phyloP scores from a whole-genome alignment of 2,888 invertebrate genomes.

The Eledona agricola region DNA sequence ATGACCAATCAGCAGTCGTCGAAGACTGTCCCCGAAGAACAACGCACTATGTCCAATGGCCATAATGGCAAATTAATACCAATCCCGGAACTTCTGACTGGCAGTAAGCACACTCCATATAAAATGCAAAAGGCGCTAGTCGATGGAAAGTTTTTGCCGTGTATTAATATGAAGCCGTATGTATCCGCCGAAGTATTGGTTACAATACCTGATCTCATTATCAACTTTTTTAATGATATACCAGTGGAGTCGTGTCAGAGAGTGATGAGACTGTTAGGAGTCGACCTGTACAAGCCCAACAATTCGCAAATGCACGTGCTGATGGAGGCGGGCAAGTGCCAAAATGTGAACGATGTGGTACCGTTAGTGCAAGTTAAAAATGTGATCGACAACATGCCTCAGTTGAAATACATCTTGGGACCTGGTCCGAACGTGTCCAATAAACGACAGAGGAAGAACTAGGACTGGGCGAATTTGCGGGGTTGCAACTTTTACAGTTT shows the following conservation, averaged over 20 bases:
- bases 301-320: conserved; percentile 78
- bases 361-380: conserved; percentile 84
- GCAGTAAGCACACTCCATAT: conserved; percentile 76
- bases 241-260: conserved; percentile 79
- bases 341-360: conserved; percentile 74
- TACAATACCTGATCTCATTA: conserved; percentile 82
- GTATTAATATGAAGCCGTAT: conserved; percentile 88
- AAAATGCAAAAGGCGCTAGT: conserved; percentile 84
- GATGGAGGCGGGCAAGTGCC: conserved; percentile 78
- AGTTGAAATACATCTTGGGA: conserved; percentile 85
- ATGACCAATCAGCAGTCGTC: conserved; percentile 59
- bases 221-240: conserved; percentile 81
- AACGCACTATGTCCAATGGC: conserved; percentile 51
- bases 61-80: conserved; percentile 71
- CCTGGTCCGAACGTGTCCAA: conserved; percentile 60
- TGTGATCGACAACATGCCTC: conserved; percentile 86
- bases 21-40: conserved; percentile 50
- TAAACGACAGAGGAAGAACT: conserved; percentile 69
- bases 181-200: conserved; percentile 82
- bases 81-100: conserved; percentile 74
- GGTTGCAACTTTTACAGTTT: conserved; percentile 49
- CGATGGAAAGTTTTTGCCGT: conserved; percentile 82
- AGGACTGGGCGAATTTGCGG: conserved; percentile 66
- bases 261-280: conserved; percentile 80
- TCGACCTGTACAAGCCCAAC: conserved; percentile 85